phyloP scores from a whole-genome alignment of 2,113 vertebrate genomes.

The Sus scrofa region T2T-Sscrofa CM000818.6:58995501-58996000 shows the following conservation, averaged over 20 bases:
- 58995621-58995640: neutral
- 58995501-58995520: conserved; percentile 93
- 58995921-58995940: neutral
- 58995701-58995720: neutral
- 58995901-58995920: neutral
- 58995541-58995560: conserved; percentile 88
- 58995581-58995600: fast-evolving
- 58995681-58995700: neutral
- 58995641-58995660: neutral
- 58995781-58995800: neutral
- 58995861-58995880: fast-evolving
- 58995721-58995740: neutral
- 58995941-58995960: neutral
- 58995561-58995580: neutral
- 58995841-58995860: neutral
- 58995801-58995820: neutral
- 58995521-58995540: conserved; percentile 87
- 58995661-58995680: neutral
- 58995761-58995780: fast-evolving
- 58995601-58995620: neutral
- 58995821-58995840: neutral
- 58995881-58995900: neutral
- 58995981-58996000: neutral
- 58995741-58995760: neutral
- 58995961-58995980: neutral